Evolutionary conservation across 2,888 invertebrate genomes (phyloP), one percentile per base, ranked within the genome.

Genomic region (Marasmarcha lunaedactyla): DNA sequence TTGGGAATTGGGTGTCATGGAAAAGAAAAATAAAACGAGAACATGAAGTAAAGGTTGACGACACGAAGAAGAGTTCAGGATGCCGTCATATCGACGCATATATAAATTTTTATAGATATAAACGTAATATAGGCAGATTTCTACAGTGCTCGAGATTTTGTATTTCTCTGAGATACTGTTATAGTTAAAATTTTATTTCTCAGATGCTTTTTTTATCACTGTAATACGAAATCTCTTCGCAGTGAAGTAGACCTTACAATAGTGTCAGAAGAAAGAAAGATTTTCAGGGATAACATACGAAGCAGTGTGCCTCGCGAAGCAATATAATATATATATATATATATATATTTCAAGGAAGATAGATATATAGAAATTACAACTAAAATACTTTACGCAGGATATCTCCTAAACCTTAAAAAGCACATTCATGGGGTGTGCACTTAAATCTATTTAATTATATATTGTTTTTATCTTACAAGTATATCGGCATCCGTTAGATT

Each of bases 1-100:
- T 89, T 92, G 90, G 90, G 91, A 92, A 91, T 77, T 71, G 74
- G 90, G 90, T 88, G 86, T 90, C 89, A 90, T 89, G 89, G 90
- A 90, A 89, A 89, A 84, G 78, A 84, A 84, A 34, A 84, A 81
- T 77, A 76, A 83, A 83, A 81, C 72, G 71, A 83, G 78, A 78
- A 73, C 63, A 78, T 83, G 77, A 83, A 81, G 73, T 71, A 76
- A 71, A 62, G 64, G 63, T 65, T 68, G 52, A 65, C 65, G 66
- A 54, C 67, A 69, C 64, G 65, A 65, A 57, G 59, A 59, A 46
- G 20, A 20, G 46, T 48, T 45, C 46, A 47, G 46, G 46, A 38
- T 48, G 49, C 46, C 35, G 35, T 37, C 40, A 51, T 42, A 44
- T 38, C 47, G 42, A 52, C 38, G 34, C 40, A 42, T 26, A 43